Base-by-base conservation (phyloP, 2,888 invertebrate genomes). In the Hartigia nigra region DNA sequence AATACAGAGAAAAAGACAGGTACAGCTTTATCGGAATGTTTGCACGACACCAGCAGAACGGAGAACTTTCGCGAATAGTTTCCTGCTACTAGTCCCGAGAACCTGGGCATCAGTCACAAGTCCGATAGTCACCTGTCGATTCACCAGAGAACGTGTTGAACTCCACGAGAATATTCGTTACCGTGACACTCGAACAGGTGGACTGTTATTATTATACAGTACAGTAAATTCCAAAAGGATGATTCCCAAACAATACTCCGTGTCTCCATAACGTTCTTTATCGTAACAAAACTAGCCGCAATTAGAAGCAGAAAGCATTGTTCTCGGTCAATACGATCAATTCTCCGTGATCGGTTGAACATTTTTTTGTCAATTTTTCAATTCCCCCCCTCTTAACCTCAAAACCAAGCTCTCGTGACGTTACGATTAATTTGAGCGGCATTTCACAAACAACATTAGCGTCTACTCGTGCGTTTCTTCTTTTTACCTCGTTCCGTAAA, bases 371-470 rank as follows among this genome's bases (percentile, higher is more conserved):
- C 76, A 34, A 74, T 78, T 77, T 79, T 74, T 74, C 36, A 72
- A 70, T n/a, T 70, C 74, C 70, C 70, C 74, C 80, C 75, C 81
- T 75, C 74, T 76, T 79, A 78, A 77, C 76, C 75, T 35, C 39
- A 4, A 55, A 12, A 23, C 69, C n/a, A 36, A 39, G 34, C 77
- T 76, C 77, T 74, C 31, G n/a, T 75, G 69, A 74, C 36, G 31
- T 75, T 70, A 80, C 77, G 74, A 80, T 80, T 81, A 76, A 79
- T 80, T 76, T 69, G 79, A 78, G 69, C 74, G 76, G 72, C 75
- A 69, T n/a, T 36, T 70, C 74, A 77, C 76, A 78, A 81, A 80
- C 77, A 81, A 79, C 80, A 77, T 81, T 80, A 80, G 77, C 77
- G 77, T 80, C 76, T 69, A 70, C 55, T 77, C 77, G 32, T 76